Percentiles rank a stretch among this genome's conserved stretches.
phyloP scores from a whole-genome alignment of 2,113 vertebrate genomes.

The Solenodon paradoxus region DNA sequence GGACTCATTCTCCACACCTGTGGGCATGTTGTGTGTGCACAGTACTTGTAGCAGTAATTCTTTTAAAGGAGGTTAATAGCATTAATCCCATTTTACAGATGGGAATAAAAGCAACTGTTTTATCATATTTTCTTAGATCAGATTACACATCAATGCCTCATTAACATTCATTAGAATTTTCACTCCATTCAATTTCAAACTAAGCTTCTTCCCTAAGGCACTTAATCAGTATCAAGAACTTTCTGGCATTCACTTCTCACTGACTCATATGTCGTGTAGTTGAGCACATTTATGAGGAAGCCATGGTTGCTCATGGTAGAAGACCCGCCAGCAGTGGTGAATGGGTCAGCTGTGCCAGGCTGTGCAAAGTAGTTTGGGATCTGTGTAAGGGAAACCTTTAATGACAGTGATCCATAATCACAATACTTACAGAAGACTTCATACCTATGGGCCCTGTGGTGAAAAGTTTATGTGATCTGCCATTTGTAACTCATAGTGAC shows the following conservation, averaged over 20 bases:
- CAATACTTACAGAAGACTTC: not conserved
- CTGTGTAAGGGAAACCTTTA: too few species aligned
- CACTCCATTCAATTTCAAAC: conserved; percentile 23
- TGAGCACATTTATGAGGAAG: not conserved
- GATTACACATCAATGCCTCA: conserved; percentile 56
- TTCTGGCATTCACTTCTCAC: not conserved
- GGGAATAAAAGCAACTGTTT: conserved; percentile 56
- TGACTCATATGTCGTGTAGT: not conserved
- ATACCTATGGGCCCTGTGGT: not conserved
- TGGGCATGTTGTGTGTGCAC: not conserved
- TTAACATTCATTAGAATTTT: conserved; percentile 67
- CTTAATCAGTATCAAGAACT: conserved; percentile 56
- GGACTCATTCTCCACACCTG: conserved; percentile 16
- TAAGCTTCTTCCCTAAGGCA: conserved; percentile 42
- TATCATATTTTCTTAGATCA: conserved; percentile 52
- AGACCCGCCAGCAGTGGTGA: not conserved
- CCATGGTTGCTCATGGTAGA: not conserved
- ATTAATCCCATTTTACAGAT: conserved; percentile 76
- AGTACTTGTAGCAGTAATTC: not conserved
- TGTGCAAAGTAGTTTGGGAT: not conserved
- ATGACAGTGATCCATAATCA: too few species aligned
- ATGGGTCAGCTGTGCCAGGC: not conserved
- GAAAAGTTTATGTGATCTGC: not conserved
- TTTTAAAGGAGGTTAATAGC: conserved; percentile 58
- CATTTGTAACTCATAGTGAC: not conserved